phyloP scores from a whole-genome alignment of 1,140 invertebrate species.

The Metopolophium dirhodum region DNA sequence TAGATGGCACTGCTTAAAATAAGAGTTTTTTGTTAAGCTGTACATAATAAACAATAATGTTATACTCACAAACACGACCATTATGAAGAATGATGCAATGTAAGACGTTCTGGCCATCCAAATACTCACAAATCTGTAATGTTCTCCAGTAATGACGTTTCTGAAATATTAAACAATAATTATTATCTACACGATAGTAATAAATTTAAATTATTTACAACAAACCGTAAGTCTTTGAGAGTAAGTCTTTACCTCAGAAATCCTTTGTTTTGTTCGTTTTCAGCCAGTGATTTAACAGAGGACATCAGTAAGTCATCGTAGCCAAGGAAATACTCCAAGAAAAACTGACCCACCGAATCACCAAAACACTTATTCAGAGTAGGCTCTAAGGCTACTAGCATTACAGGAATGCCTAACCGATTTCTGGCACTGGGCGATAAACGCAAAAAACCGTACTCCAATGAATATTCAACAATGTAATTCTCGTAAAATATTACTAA shows the following conservation, averaged over 20 bases:
- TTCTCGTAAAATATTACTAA: constrained; percentile 69
- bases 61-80: constrained; percentile 97
- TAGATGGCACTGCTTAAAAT: not conserved
- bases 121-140: constrained; percentile 97
- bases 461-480: constrained; percentile 96
- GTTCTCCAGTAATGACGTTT: constrained; percentile 97
- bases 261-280: constrained; percentile 96
- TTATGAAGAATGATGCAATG: constrained; percentile 92
- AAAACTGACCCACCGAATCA: constrained; percentile 85
- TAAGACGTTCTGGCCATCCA: constrained; percentile 94
- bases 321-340: constrained; percentile 91
- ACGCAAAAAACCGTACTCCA: constrained; percentile 95
- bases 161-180: constrained; percentile 66
- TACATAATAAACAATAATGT: not conserved
- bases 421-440: constrained; percentile 84
- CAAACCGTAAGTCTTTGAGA: not conserved
- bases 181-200: not conserved
- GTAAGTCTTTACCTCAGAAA: constrained; percentile 73
- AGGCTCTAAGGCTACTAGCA: constrained; percentile 91
- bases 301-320: constrained; percentile 98
- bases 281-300: constrained; percentile 92
- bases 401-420: constrained; percentile 88
- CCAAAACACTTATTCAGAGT: constrained; percentile 90
- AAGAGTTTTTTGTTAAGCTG: not conserved
- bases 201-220: not conserved